Conservation (phyloP, 2,888 invertebrate genomes). For the Drosophila helvetica region DNA sequence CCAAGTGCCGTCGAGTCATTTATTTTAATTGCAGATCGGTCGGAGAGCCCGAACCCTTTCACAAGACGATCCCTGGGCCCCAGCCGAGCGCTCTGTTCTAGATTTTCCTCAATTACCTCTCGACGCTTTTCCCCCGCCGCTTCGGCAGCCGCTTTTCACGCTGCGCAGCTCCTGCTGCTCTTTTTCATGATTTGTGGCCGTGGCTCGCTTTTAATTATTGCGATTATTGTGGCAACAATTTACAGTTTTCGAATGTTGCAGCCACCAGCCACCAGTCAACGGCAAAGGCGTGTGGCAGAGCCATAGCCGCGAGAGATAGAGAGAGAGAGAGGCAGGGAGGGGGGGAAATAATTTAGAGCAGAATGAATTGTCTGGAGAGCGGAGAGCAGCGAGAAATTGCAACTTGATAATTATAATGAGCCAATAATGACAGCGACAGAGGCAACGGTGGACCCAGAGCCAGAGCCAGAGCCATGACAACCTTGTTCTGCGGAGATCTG, state of each 20-base stretch:
- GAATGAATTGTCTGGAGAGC: slow-evolving; percentile 58
- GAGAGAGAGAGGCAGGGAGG: neutral
- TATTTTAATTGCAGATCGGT: slow-evolving; percentile 58
- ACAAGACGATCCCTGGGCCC: slow-evolving; percentile 31
- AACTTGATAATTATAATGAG: slow-evolving; percentile 49
- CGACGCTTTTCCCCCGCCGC: slow-evolving; percentile 11
- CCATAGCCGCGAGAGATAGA: neutral
- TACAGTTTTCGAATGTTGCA: slow-evolving; percentile 67
- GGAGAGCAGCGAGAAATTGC: slow-evolving; percentile 30
- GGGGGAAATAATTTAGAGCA: slow-evolving; percentile 58
- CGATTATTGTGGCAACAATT: slow-evolving; percentile 74
- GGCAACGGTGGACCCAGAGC: slow-evolving; percentile 13
- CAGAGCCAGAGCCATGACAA: slow-evolving; percentile 29
- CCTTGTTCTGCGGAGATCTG: slow-evolving; percentile 21
- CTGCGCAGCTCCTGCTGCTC: slow-evolving; percentile 25
- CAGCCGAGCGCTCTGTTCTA: slow-evolving; percentile 45
- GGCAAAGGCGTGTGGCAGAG: neutral
- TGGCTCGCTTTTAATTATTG: slow-evolving; percentile 69
- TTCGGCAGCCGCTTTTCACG: slow-evolving; percentile 8
- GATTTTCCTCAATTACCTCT: slow-evolving; percentile 61
- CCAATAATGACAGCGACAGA: slow-evolving; percentile 35
- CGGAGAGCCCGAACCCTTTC: slow-evolving; percentile 57
- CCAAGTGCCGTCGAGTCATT: slow-evolving; percentile 47
- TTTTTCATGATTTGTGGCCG: slow-evolving; percentile 62
- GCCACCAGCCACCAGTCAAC: slow-evolving; percentile 10